Evolutionary conservation across 2,797 vertebrate species (phyloP).

Genomic region (Acanthornis magna): DNA sequence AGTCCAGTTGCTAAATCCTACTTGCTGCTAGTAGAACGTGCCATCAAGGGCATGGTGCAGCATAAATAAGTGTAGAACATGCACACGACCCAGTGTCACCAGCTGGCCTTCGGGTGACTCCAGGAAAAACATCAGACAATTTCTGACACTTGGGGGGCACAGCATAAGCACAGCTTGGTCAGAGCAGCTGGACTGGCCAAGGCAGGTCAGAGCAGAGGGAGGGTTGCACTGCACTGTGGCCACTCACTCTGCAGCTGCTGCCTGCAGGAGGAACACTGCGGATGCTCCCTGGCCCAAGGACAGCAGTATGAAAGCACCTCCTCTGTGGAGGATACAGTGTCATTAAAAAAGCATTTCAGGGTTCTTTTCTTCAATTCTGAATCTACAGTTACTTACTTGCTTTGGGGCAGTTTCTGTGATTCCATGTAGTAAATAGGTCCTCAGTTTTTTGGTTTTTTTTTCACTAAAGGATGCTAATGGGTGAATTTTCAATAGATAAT

Average conservation of each 20-base stretch:
- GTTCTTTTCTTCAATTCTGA: neutral
- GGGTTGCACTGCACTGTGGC: neutral
- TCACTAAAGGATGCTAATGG: neutral
- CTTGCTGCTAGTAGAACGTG: neutral
- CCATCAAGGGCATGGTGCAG: neutral
- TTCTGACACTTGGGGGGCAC: rapidly evolving
- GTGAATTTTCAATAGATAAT: neutral
- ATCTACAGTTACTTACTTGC: neutral
- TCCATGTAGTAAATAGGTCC: neutral
- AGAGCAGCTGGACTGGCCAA: neutral
- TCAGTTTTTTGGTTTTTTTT: neutral
- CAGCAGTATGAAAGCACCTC: neutral
- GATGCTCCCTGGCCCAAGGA: neutral
- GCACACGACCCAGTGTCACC: neutral
- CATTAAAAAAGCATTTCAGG: neutral
- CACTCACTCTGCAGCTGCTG: neutral
- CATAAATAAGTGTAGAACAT: neutral
- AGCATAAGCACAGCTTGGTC: neutral
- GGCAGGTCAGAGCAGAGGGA: neutral
- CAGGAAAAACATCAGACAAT: neutral
- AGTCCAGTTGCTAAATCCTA: neutral
- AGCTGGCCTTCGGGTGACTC: neutral
- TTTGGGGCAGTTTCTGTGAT: neutral
- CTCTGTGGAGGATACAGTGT: neutral
- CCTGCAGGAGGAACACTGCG: neutral